Conservation (phyloP, 2,888 invertebrate species). For the Chymomyza fuscimana region DNA sequence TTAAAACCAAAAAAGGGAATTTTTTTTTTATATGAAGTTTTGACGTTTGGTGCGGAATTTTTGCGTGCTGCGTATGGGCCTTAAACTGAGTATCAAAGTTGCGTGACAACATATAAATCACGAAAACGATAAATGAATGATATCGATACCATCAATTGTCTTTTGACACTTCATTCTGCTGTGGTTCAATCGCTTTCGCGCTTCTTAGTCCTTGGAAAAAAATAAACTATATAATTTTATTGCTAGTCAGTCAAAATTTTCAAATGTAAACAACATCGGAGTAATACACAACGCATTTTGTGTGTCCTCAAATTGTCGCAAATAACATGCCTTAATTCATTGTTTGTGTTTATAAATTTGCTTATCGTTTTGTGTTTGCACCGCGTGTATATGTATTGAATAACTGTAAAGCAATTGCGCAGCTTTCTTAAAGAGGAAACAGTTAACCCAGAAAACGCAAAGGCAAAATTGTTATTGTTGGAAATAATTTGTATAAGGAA, state of each 20-base stretch:
- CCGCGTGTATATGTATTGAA: slow-evolving; percentile 11
- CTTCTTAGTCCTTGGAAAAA: slow-evolving; percentile 28
- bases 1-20: too few species aligned
- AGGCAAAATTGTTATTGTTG: background rate
- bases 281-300: slow-evolving; percentile 6
- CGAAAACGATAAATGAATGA: background rate
- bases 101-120: background rate
- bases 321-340: slow-evolving; percentile 10
- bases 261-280: slow-evolving; percentile 29
- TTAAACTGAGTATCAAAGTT: too few species aligned
- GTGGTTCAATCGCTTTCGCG: background rate
- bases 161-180: background rate
- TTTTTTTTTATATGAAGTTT: too few species aligned
- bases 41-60: too few species aligned
- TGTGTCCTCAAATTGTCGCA: slow-evolving; percentile 1
- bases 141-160: background rate
- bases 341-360: slow-evolving; percentile 12
- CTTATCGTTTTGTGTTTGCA: slow-evolving; percentile 14
- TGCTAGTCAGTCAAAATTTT: slow-evolving; percentile 19
- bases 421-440: slow-evolving; percentile 36
- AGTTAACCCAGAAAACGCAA: slow-evolving; percentile 23
- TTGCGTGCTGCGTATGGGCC: too few species aligned
- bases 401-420: slow-evolving; percentile 42
- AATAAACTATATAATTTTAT: background rate
- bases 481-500: background rate